Conservation (phyloP, 1,140 invertebrate species). For the Trichomalopsis sarcophagae region DNA sequence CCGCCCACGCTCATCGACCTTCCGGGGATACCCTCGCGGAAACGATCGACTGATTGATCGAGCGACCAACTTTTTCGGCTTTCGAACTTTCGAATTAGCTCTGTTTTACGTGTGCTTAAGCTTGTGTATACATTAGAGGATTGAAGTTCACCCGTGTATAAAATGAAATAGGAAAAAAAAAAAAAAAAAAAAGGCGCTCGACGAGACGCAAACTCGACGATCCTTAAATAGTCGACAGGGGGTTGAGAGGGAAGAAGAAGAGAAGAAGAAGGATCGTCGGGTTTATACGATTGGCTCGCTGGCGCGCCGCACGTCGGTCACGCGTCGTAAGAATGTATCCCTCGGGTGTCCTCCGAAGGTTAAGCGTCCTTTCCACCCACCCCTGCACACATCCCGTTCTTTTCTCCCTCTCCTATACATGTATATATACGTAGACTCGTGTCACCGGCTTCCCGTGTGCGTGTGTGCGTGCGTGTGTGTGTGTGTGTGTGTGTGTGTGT, state of each 20-base stretch:
- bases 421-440: background rate
- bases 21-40: too few relatives aligned
- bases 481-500: too few relatives aligned
- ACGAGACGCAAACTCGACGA: background rate
- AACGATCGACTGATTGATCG: background rate
- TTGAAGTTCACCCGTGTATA: too few relatives aligned
- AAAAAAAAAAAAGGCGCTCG: background rate
- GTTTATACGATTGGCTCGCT: background rate
- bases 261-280: slow-evolving; percentile 3
- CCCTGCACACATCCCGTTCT: background rate
- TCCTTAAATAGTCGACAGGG: background rate
- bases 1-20: too few relatives aligned
- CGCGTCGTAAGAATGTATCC: slow-evolving; percentile 9
- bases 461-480: background rate
- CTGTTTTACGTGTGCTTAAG: too few relatives aligned
- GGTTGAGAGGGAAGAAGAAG: background rate
- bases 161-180: background rate
- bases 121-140: too few relatives aligned
- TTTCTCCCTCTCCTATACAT: background rate
- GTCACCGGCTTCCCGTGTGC: background rate
- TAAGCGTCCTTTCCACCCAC: slow-evolving; percentile 5
- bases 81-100: too few relatives aligned
- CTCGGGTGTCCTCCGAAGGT: slow-evolving; percentile 18
- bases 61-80: too few relatives aligned
- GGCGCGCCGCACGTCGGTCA: background rate